Base-by-base conservation (phyloP, 2,888 invertebrate species). In the Cyclophora punctaria region DNA sequence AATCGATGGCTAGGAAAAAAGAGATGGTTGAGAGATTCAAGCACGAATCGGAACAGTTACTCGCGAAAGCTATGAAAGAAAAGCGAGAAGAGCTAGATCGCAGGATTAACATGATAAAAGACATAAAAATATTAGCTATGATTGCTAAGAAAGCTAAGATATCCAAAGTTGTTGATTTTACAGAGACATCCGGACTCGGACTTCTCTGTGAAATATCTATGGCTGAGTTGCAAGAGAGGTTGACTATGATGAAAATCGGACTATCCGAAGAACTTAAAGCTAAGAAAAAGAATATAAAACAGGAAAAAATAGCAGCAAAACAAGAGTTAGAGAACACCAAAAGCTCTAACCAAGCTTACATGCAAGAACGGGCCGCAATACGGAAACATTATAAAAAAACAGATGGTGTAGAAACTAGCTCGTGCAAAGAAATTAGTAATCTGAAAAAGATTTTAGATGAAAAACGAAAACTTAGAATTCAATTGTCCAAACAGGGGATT, bases 161-260 rank as follows among this genome's bases (percentile, higher is more conserved):
- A 33, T 86, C 83, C 3, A 90, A 86, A 74, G 85, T 91, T 47
- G 85, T 91, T 57, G 91, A 92, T 69, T 82, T 90, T 1, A 91
- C 91, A 1, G 90, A 91, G 73, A 81, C 89, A 7, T 80, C 90
- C 35, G 91, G 91, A 43, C 62, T 91, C 7, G 92, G 92, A 1
- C 76, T 92, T 6, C 63, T 92, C 35, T 90, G 91, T 69, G 92
- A 92, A 80, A 92, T 92, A 92, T 92, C 92, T 1, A 83, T 92
- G 46, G 90, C 90, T 4, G 92, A 92, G 72, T 66, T 92, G 47
- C 90, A 90, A 64, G 91, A 92, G 68, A 78, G 90, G 48, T 64
- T 92, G 41, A 69, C 62, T 48, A 63, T 83, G 34, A 73, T 90
- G 60, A 91, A 90, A 71, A 80, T 90, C 37, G 76, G 78, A 20